Base-by-base conservation (phyloP, 2,797 vertebrate genomes). In the Rhabdophis nuchalis region DNA sequence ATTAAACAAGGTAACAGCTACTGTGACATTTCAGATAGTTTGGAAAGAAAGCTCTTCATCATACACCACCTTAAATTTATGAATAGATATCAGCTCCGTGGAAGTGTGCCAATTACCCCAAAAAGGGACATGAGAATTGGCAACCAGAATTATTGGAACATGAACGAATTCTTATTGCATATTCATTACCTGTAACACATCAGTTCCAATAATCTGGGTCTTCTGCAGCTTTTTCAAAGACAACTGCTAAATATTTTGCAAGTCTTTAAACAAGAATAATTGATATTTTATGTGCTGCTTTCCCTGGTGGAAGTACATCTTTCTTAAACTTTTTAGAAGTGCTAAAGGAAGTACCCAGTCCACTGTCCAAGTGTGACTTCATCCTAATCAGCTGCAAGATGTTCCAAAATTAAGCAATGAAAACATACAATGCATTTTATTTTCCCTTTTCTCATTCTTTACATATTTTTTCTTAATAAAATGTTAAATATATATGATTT, bases 1-100 rank as follows among this genome's bases (percentile, higher is more conserved):
- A 68, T 54, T 87, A 18, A 93, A 89, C 92, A 94, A 95, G 58
- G 68, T 7, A 8, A 72, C 94, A 96, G 93, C 95, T 96, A 95
- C 94, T 88, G 88, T 95, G 77, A 91, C 88, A 25, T 90, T 95
- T 52, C 23, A 77, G 25, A 52, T 93, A 91, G 94, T 91, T 72
- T 93, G 86, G 92, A 92, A 36, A 7, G 56, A 53, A 90, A 87
- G 29, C 50, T 72, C 27, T 77, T 61, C 11, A 90, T 58, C 86
- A 89, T 93, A 92, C 72, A 94, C 90, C 41, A 91, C 85, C 86
- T 2, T 41, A 58, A 91, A 77, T 52, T 13, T 82, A 82, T 50
- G 64, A 82, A 32, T 58, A 52, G 11, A 12, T 77, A 95, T 94
- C 87, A 54, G 46, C 29, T 88, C 58, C 50, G 90, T 27, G 61